Evolutionary conservation across 2,797 vertebrate species (phyloP).

Genomic region (Vireo griseus): DNA sequence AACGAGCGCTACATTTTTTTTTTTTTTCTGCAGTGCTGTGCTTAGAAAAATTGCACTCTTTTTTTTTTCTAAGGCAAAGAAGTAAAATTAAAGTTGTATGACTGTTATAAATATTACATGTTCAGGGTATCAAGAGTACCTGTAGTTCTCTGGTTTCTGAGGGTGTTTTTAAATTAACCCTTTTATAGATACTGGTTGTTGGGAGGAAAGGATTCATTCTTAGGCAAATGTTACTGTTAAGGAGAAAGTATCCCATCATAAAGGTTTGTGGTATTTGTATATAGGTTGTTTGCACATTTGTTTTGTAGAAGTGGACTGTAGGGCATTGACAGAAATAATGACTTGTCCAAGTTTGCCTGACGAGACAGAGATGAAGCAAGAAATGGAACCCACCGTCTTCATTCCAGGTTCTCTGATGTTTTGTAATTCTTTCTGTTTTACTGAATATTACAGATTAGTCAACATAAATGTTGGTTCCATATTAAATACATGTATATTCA

Average conservation of each 20-base stretch:
- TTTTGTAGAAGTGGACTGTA: not conserved
- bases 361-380: not conserved
- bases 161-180: constrained; percentile 60
- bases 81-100: constrained; percentile 91
- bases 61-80: constrained; percentile 67
- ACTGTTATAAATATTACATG: constrained; percentile 93
- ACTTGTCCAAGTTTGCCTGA: not conserved
- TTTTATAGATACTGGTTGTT: constrained; percentile 2
- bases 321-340: not conserved
- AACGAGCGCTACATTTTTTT: constrained; percentile 37
- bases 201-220: not conserved
- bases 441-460: not conserved
- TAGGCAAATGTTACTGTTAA: not conserved
- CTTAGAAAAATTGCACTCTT: constrained; percentile 61
- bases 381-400: not conserved
- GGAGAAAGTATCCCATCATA: not conserved
- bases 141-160: constrained; percentile 46
- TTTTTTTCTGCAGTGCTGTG: constrained; percentile 46
- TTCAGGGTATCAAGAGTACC: constrained; percentile 76
- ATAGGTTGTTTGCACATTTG: not conserved
- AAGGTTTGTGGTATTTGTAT: not conserved
- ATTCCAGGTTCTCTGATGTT: not conserved
- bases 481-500: not conserved
- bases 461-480: not conserved
- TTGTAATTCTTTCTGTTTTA: not conserved